These are phyloP conservation scores for Listrodromus nycthemerus DNA, from an alignment of 2,888 invertebrate species.

Conservation along the genomic window DNA sequence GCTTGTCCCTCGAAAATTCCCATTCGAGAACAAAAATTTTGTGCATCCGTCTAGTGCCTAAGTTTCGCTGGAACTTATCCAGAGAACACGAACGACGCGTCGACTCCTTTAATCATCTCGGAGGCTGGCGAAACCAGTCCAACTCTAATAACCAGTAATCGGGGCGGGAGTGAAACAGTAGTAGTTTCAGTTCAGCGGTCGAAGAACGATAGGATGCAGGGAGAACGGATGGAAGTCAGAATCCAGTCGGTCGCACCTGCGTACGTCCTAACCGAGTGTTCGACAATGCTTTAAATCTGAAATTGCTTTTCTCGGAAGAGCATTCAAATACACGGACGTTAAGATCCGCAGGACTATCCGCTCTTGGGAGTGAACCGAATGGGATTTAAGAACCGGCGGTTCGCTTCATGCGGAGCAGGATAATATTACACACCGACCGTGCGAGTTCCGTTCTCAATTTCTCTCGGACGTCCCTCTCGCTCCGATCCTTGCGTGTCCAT, in stretches of 20 bases:
- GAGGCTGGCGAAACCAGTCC: slow-evolving; percentile 9
- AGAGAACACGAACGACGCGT: slow-evolving; percentile 16
- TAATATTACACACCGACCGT: slow-evolving; percentile 19
- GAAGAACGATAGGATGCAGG: background rate
- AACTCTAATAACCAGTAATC: slow-evolving; percentile 66
- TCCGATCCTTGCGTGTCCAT: slow-evolving; percentile 26
- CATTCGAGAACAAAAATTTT: slow-evolving; percentile 36
- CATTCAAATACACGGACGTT: slow-evolving; percentile 47
- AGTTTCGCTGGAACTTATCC: slow-evolving; percentile 2
- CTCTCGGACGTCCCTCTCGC: background rate
- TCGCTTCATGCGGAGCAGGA: background rate
- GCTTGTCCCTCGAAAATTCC: background rate
- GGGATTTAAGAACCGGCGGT: slow-evolving; percentile 7
- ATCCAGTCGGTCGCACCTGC: slow-evolving; percentile 56
- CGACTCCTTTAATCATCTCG: slow-evolving; percentile 39
- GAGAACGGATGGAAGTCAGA: slow-evolving; percentile 24
- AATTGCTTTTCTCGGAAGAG: slow-evolving; percentile 61
- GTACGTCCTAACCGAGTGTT: slow-evolving; percentile 52
- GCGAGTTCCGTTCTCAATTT: slow-evolving; percentile 35
- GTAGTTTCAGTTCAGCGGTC: slow-evolving; percentile 2
- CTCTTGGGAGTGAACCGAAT: background rate
- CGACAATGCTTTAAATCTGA: slow-evolving; percentile 51
- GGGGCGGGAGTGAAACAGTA: slow-evolving; percentile 51
- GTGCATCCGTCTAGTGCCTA: slow-evolving; percentile 31
- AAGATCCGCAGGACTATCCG: background rate